Evolutionary conservation across 2,113 vertebrate species (phyloP).

Genomic region (Siniperca knerii): DNA sequence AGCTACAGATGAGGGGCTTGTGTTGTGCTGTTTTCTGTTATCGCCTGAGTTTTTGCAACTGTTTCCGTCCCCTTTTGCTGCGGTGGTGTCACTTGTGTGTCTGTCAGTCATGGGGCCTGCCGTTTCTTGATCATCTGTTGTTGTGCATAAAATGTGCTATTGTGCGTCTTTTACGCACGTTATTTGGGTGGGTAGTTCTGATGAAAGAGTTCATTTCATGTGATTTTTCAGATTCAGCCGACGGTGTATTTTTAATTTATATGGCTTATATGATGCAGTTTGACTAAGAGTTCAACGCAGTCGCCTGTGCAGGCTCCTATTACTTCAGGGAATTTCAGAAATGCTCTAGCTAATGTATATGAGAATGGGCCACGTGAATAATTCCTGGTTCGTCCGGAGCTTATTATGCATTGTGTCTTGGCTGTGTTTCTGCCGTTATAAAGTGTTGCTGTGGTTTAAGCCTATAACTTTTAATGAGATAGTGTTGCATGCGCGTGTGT

Average conservation of each 20-base stretch:
- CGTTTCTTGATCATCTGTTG: constrained; percentile 7
- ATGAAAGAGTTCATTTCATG: background rate
- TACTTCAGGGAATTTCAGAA: background rate
- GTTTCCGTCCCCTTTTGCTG: constrained; percentile 26
- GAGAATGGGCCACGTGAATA: constrained; percentile 33
- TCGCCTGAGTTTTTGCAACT: constrained; percentile 54
- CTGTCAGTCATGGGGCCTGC: constrained; percentile 13
- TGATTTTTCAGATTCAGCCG: background rate
- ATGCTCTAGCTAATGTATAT: constrained; percentile 6
- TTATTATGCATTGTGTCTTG: constrained; percentile 53
- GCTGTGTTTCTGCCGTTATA: constrained; percentile 47
- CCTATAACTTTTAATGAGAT: constrained; percentile 61
- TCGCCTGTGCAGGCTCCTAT: background rate
- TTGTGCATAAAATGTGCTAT: background rate
- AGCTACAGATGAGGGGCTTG: background rate
- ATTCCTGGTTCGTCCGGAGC: constrained; percentile 48
- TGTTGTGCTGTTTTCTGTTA: constrained; percentile 37
- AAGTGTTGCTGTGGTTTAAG: constrained; percentile 51
- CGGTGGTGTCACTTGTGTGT: constrained; percentile 25
- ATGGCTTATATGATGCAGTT: background rate
- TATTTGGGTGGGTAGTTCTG: background rate
- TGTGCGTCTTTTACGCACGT: background rate
- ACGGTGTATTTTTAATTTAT: background rate
- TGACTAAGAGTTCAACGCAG: too few species aligned
- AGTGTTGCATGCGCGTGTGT: background rate